phyloP scores from a whole-genome alignment of 2,797 vertebrate species.

The Lepilemur septentrionalis region DNA sequence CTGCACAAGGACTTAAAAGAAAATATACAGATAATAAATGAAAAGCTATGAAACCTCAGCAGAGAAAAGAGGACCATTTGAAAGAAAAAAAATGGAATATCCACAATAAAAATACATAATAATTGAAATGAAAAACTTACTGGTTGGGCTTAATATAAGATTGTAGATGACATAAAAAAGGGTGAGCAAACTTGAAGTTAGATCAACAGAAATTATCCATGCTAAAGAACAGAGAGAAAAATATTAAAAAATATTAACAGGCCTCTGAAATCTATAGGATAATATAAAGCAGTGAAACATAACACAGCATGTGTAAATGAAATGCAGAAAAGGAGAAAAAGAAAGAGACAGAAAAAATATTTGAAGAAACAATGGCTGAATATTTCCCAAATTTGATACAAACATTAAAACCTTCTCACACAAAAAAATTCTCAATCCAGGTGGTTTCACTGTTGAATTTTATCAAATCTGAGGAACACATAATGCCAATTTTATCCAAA shows the following conservation, averaged over 20 bases:
- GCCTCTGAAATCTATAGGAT: neutral
- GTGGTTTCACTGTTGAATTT: neutral
- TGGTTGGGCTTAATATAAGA: neutral
- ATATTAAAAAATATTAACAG: neutral
- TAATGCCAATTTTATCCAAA: neutral
- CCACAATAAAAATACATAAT: neutral
- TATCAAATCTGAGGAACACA: neutral
- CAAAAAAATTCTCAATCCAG: neutral
- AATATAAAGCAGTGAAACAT: neutral
- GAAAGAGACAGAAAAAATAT: neutral
- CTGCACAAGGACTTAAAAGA: neutral
- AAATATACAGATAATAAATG: neutral
- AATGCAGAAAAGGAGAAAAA: neutral
- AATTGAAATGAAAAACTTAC: neutral
- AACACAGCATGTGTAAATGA: neutral
- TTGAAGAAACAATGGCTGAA: neutral
- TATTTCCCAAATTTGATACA: neutral
- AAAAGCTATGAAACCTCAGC: neutral
- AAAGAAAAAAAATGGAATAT: neutral
- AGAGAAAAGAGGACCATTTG: neutral
- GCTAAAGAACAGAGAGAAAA: neutral
- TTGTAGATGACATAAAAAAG: neutral
- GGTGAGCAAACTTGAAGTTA: neutral
- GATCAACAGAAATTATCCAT: neutral
- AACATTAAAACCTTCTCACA: neutral